Conservation (phyloP, 2,797 vertebrate genomes). For the Silurus lanzhouensis region DNA sequence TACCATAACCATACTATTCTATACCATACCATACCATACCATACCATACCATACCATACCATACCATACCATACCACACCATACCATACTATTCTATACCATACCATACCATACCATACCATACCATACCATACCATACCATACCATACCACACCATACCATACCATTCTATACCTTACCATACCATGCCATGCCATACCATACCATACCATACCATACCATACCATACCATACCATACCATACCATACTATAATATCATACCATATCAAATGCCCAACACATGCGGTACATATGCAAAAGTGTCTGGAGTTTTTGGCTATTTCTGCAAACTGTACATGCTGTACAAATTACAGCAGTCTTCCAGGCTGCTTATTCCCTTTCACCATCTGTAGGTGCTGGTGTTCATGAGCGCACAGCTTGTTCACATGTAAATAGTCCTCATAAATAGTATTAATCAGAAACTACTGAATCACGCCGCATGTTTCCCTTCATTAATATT, state of each 20-base stretch:
- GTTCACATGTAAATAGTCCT: conserved; percentile 46
- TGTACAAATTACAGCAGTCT: neutral
- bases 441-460: conserved; percentile 49
- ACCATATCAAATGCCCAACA: neutral
- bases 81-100: neutral
- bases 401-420: conserved; percentile 16
- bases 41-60: neutral
- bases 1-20: neutral
- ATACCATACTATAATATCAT: neutral
- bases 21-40: fast-evolving
- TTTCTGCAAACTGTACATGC: neutral
- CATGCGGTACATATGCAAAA: neutral
- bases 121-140: neutral
- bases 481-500: conserved; percentile 49
- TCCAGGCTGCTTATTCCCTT: neutral
- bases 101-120: too few relatives aligned
- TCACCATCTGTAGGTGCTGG: conserved; percentile 32
- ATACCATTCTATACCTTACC: too few relatives aligned
- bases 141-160: neutral
- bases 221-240: neutral
- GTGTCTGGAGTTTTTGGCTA: neutral
- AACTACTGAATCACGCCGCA: conserved; percentile 38
- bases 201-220: neutral
- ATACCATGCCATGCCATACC: too few relatives aligned
- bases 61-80: neutral